Evolutionary conservation across 2,113 vertebrate species (phyloP).

Genomic region (Nycticebus coucang): DNA sequence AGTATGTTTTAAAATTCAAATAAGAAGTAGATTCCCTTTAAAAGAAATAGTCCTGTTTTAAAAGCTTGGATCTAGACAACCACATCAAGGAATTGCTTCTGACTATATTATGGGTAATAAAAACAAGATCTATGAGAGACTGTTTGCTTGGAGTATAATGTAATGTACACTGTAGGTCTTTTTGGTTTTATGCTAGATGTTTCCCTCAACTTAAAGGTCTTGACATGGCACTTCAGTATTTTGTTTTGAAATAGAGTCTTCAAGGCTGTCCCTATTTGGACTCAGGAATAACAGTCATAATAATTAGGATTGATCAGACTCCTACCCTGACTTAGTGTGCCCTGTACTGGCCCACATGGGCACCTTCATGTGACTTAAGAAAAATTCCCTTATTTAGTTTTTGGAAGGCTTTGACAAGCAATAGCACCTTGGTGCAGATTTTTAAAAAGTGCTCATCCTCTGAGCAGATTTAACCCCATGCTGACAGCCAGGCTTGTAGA

Average conservation of each 20-base stretch:
- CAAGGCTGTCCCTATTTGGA: background rate
- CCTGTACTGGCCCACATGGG: background rate
- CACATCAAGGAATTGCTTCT: background rate
- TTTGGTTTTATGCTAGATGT: background rate
- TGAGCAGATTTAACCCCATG: background rate
- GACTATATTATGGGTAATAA: background rate
- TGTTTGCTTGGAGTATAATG: background rate
- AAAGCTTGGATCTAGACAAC: background rate
- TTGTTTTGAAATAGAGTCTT: background rate
- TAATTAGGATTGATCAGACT: background rate
- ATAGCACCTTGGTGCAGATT: background rate
- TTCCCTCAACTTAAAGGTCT: background rate
- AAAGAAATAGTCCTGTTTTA: conserved; percentile 13
- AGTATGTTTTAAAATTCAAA: background rate
- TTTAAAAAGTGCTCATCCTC: background rate
- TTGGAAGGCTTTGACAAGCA: background rate
- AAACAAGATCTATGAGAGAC: background rate
- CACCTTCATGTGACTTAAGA: background rate
- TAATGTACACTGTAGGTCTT: background rate
- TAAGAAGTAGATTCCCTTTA: background rate
- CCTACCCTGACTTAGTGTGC: background rate
- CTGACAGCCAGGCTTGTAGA: background rate
- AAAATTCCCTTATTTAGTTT: background rate
- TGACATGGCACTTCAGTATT: background rate
- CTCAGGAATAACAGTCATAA: background rate